Base-by-base conservation (phyloP, 2,113 vertebrate genomes). In the Cromileptes altivelis region DNA sequence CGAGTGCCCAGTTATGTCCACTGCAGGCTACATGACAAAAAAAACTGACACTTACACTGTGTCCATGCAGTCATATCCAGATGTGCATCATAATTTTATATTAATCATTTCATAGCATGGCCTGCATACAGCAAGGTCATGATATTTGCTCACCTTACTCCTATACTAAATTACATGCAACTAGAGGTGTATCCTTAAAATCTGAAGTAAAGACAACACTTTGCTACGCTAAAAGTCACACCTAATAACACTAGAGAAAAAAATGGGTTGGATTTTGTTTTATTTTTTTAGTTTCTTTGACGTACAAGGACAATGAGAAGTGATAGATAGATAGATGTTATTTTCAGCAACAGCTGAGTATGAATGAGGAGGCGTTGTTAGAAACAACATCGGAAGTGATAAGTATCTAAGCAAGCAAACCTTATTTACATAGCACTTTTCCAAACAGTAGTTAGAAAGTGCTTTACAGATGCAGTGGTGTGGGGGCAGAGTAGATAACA, bases 351-450 rank as follows among this genome's bases (percentile, higher is more conserved):
- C 33, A 27, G 5, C 4, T 25, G 12, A 17, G 21, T 40, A 52
- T 63, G 1, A 52, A 18, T 57, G 10, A 57, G 25, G 61, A 56
- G 7, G 18, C 6, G 23, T 1, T 33, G 23, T 52, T 11, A 27
- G 18, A 23, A 37, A 18, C 7, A 6, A 4, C 42, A 45, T 45
- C 2, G 30, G 30, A 33, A 23, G 47, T 10, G 18, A 42, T 23
- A 15, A 30, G 21, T 60, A 23, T 17, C 50, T 42, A 18, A 58
- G 27, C 40, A 67, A 57, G 19, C 61, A 33, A 56, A 71, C 27
- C 21, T 4, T 72, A 56, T 84, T 68, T 61, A 74, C 70, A 37
- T 6, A 69, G 63, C 19, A 25, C 37, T 33, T 6, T 45, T 45
- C 11, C 30, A 45, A 56, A 75, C 15, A 69, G 23, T 40, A 67